Evolutionary conservation across 2,888 invertebrate genomes (phyloP), one percentile per base, ranked within the genome.

Genomic region (Drosophila prolongata): DNA sequence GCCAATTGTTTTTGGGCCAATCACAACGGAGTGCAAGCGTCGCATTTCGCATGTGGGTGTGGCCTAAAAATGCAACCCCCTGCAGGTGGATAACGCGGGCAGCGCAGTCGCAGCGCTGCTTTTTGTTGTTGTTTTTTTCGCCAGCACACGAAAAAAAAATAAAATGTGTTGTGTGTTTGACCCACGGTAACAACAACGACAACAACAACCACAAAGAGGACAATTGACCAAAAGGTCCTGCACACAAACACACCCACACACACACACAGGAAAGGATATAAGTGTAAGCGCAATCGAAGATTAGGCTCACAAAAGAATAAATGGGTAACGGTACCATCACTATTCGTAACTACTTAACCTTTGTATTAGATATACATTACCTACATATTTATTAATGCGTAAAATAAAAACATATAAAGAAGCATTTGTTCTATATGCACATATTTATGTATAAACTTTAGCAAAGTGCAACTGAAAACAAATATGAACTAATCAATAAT

Each of bases 1-100:
- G 83, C 87, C 89, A 80, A 87, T 85, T 88, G 87, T 85, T 75
- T 59, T 85, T 89, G 84, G 90, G 90, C 90, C 90, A 90, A 90
- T 90, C 89, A 90, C 89, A 89, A 83, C 83, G 78, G 80, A 78
- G 88, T 88, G 87, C 87, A 89, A 59, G 82, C 88, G 88, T 59
- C 58, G 58, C 58, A 59, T 59, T 57, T 82, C 89, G 89, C 89
- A 88, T 86, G 90, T 88, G 88, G 90, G 90, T 90, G 90, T 91
- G 91, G 91, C 91, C 89, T 90, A 90, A 83, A 72, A 87, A 83
- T 91, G 91, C 90, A 90, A 90, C 90, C 91, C 90, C 90, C 86
- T 84, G 87, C 86, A 86, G 87, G 84, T 81, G 86, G 83, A 86
- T 30, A 30, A 30, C 86, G 80, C 50, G 16, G 62, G 55, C 66